These are phyloP conservation scores for Ctenochaetus hawaiiensis DNA, from an alignment of 2,797 vertebrate genomes.

Conservation along the genomic window DNA sequence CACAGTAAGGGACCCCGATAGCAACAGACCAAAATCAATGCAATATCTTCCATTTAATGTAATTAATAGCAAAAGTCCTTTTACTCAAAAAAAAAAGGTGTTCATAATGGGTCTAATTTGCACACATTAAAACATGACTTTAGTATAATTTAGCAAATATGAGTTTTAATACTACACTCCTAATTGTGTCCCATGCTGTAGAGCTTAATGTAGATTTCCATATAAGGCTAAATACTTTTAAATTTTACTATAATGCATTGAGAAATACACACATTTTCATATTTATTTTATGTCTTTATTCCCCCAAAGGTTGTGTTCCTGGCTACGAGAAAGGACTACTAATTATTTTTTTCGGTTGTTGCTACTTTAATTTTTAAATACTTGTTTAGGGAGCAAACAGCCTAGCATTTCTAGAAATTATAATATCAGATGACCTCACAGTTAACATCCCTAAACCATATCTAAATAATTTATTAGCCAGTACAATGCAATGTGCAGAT, in stretches of 20 bases:
- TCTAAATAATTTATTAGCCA: background rate
- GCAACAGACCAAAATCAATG: constrained; percentile 6
- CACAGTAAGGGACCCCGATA: constrained; percentile 27
- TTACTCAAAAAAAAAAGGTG: background rate
- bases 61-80: background rate
- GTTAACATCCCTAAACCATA: background rate
- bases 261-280: constrained; percentile 8
- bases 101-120: background rate
- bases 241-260: background rate
- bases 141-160: too few relatives aligned
- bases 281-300: background rate
- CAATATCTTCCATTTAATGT: constrained; percentile 6
- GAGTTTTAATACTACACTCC: background rate
- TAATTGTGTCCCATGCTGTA: background rate
- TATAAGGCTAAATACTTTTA: background rate
- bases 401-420: background rate
- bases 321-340: background rate
- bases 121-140: background rate
- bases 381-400: background rate
- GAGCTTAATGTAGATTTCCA: background rate
- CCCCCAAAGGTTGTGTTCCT: background rate
- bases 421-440: background rate
- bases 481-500: background rate
- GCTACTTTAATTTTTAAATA: background rate
- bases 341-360: background rate